Evolutionary conservation across 2,113 vertebrate genomes (phyloP), one percentile per base, ranked within the genome.

Genomic region (Hemibagrus wyckioides): DNA sequence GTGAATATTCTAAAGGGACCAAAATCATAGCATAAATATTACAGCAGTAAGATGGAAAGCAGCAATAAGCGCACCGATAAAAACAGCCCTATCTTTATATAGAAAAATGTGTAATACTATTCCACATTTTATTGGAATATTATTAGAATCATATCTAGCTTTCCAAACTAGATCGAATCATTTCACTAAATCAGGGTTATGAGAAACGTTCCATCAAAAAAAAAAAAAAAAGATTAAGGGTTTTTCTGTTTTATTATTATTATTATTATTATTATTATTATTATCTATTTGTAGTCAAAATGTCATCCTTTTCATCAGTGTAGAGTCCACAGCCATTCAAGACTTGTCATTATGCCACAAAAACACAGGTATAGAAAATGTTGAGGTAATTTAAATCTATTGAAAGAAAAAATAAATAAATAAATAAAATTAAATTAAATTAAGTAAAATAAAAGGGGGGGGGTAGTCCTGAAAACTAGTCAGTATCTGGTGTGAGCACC

Each of bases 21-120:
- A 8, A 56, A 84, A 84, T 84, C 44, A 82, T 73, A 39, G 30
- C 65, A 50, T n/a, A 54, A 77, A 65, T 80, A 41, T 75, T 76
- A 75, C 61, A 85, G 41, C 54, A 21, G 28, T 25, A 44, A 75
- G 69, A 59, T 85, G 54, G 83, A 85, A 75, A 85, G 33, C 33
- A n/a, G 67, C 28, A 71, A 84, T 84, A 36, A 54, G n/a, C 9
- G 10, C 44, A 69, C 30, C 14, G 5, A 33, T 83, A 54, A 83
- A 83, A 83, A 69, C 41, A 50, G 41, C 48, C 41, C 23, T 21
- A 28, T 25, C 17, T n/a, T 33, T 71, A 23, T 33, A 71, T 6
- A 56, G 63, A 84, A 84, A 67, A 84, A 83, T 50, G 44, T 69
- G 48, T 39, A 28, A 84, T 73, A 41, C 23, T 25, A 23, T 80